Conservation (phyloP, 2,888 invertebrate species). For the Gerris lacustris region DNA sequence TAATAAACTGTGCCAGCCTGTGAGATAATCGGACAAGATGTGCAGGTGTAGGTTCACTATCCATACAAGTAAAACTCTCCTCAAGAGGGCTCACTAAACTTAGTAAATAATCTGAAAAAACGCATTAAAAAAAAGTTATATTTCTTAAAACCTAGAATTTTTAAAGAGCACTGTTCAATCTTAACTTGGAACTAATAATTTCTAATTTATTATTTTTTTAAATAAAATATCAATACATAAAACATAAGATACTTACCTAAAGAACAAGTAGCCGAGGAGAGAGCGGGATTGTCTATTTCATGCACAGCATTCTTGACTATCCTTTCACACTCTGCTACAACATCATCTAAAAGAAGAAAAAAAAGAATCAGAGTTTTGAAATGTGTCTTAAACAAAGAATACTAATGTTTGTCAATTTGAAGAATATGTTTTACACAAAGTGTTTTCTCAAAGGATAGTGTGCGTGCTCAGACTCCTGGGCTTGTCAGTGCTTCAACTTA, state of each 20-base stretch:
- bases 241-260: conserved; percentile 38
- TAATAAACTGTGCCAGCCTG: conserved; percentile 36
- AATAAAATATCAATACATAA: too few relatives aligned
- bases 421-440: too few relatives aligned
- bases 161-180: too few relatives aligned
- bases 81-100: conserved; percentile 40
- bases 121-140: neutral
- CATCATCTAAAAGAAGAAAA: conserved; percentile 19
- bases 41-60: conserved; percentile 19
- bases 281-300: conserved; percentile 55
- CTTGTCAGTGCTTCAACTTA: too few relatives aligned
- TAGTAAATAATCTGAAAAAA: conserved; percentile 42
- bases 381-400: too few relatives aligned
- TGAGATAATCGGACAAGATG: conserved; percentile 27
- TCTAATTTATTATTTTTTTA: too few relatives aligned
- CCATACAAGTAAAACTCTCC: conserved; percentile 33
- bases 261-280: conserved; percentile 51
- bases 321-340: conserved; percentile 36
- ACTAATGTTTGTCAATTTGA: too few relatives aligned
- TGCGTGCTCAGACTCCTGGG: too few relatives aligned
- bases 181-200: too few relatives aligned
- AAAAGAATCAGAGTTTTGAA: too few relatives aligned
- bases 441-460: too few relatives aligned
- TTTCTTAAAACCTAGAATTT: too few relatives aligned
- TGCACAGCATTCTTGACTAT: conserved; percentile 44